Evolutionary conservation across 2,888 invertebrate species (phyloP), one percentile per base, ranked within the genome.

Genomic region (Drosophila pseudotalamancana): DNA sequence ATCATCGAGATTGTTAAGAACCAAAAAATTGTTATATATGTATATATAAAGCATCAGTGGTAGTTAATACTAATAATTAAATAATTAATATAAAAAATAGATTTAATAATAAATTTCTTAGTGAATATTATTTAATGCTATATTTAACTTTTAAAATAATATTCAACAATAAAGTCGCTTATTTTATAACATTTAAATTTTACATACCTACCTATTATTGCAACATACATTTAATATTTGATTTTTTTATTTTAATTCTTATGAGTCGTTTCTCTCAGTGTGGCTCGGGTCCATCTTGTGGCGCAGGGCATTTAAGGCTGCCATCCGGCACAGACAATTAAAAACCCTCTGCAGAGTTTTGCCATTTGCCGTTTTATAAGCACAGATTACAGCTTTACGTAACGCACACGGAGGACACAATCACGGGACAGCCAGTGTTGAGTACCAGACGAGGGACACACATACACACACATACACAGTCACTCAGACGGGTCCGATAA

Each of bases 301-400:
- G 70, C 63, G 71, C 60, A 61, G 59, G 78, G 78, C 85, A 77
- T 84, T 81, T 84, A 84, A 84, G 87, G 37, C 84, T 69, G 70
- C 82, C 83, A 87, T 83, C 86, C 82, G 84, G 88, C 68, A 69
- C 74, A 83, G 82, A 83, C 88, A 83, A 87, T 83, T 83, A 83
- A 83, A 83, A 83, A 86, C 87, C 82, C 84, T 83, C 88, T 83
- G 87, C 77, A 83, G 73, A 87, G 73, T 62, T 66, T 86, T 76
- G 86, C 82, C 88, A 87, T 82, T 82, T 82, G 86, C 84, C 86
- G 56, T 83, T 83, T 88, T 87, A 83, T 87, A 88, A 86, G 82
- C 82, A 86, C 84, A 88, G 82, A 88, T 83, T 83, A 83, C 88
- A 87, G 87, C 74, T 88, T 64, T 77, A 77, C 78, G 87, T 79